Evolutionary conservation across 1,140 invertebrate species (phyloP), one percentile per base, ranked within the genome.

Genomic region (Tyrophagus putrescentiae): DNA sequence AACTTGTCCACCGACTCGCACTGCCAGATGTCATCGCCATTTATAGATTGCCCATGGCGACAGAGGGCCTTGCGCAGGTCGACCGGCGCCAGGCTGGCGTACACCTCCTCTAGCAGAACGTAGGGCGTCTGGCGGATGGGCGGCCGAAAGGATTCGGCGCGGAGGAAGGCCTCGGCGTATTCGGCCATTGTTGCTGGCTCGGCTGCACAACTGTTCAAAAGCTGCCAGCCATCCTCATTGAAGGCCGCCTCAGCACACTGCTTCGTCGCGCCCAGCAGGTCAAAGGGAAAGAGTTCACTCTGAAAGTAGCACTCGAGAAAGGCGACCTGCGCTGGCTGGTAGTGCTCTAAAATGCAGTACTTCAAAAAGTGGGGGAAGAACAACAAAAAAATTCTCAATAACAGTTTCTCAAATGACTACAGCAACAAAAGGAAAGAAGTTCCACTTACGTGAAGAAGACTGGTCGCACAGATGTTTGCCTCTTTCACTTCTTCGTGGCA

Each of bases 211-310:
- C 13, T 39, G 36, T 39, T 39, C 21, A 13, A 39, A 13, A 48
- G n/a, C 31, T 48, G 45, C 23, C 7, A 25, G 45, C 7, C 31
- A 48, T 48, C 45, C 7, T 48, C 31, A 13, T 21, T 7, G 18
- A 21, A 48, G 23, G 7, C 45, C 13, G 31, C 7, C 45, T 25
- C 7, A 48, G 7, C 45, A 48, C 45, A 48, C 31, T 48, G 7
- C 45, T 48, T 48, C 23, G 45, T 9, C 7, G 45, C 45, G 18
- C 45, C 45, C 23, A 48, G 13, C 45, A 48, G 31, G 31, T 48
- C 45, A 9, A 48, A 21, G 31, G 45, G 45, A 48, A 9, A 48
- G 23, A 48, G 45, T 48, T 48, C 45, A 48, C 45, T 48, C 31
- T 48, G 45, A 48, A 48, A 48, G 31, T 48, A 48, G 31, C 45